These are phyloP conservation scores for Rhopalosiphum maidis DNA, from an alignment of 1,140 invertebrate species.

Conservation along the genomic window DNA sequence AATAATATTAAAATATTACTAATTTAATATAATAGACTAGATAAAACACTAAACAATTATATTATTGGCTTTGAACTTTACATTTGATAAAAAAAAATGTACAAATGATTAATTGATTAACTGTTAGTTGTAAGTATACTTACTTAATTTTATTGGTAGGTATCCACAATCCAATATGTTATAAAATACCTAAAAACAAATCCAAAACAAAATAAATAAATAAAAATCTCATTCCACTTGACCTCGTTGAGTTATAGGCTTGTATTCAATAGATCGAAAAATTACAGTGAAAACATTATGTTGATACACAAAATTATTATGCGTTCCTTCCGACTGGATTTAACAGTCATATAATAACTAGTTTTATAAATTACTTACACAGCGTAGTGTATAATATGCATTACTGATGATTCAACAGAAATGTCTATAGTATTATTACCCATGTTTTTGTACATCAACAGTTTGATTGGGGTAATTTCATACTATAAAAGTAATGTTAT, in stretches of 20 bases:
- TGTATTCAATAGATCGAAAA: not conserved
- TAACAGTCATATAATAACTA: slow-evolving; percentile 30
- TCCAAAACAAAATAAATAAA: not conserved
- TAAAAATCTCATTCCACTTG: not conserved
- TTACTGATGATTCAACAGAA: not conserved
- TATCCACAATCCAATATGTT: not conserved
- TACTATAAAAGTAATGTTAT: not conserved
- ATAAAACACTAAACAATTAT: not conserved
- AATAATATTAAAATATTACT: not conserved
- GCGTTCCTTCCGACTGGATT: not conserved
- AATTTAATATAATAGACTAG: not conserved
- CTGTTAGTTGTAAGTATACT: not conserved
- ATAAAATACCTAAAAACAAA: not conserved
- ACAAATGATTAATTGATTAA: not conserved
- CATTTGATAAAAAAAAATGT: not conserved
- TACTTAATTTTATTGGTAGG: not conserved
- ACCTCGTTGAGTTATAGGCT: not conserved
- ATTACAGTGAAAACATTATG: slow-evolving; percentile 16
- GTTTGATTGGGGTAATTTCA: slow-evolving; percentile 36
- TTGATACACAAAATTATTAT: slow-evolving; percentile 1
- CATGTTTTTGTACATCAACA: not conserved
- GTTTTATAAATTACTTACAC: slow-evolving; percentile 28
- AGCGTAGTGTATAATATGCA: no score
- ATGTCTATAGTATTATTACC: not conserved
- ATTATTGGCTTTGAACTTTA: not conserved